phyloP scores from a whole-genome alignment of 2,113 vertebrate species.

The Thalassoma bifasciatum region DNA sequence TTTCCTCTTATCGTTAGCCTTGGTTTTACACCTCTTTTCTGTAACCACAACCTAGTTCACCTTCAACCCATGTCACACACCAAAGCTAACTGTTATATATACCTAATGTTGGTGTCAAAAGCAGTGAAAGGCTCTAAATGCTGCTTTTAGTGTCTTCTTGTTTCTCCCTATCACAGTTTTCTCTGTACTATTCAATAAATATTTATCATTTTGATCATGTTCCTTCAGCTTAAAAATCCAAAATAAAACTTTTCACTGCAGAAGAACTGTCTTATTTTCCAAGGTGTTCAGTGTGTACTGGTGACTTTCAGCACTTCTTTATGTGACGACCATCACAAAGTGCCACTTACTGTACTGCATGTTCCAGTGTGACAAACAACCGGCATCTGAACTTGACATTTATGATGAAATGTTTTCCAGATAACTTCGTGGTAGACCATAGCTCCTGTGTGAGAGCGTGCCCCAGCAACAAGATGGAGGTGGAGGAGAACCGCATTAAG shows the following conservation, averaged over 20 bases:
- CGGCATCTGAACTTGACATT: slow-evolving; percentile 53
- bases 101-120: slow-evolving; percentile 21
- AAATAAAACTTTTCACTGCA: not conserved
- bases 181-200: not conserved
- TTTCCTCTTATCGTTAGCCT: slow-evolving; percentile 3
- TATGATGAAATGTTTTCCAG: slow-evolving; percentile 76
- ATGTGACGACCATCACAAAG: slow-evolving; percentile 14
- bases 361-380: slow-evolving; percentile 42
- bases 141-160: no score
- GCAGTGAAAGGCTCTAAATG: slow-evolving; percentile 59
- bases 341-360: slow-evolving; percentile 17
- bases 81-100: slow-evolving; percentile 21
- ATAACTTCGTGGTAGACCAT: slow-evolving; percentile 99
- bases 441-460: slow-evolving; percentile 98
- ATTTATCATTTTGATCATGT: not conserved
- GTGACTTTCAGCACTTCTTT: slow-evolving; percentile 21
- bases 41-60: not conserved
- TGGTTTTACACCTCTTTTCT: slow-evolving; percentile 6
- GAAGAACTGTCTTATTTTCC: not conserved
- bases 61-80: slow-evolving; percentile 1
- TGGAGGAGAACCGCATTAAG: slow-evolving; percentile 97
- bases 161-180: no score
- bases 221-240: not conserved
- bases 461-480: slow-evolving; percentile 98
- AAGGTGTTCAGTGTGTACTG: not conserved